Evolutionary conservation across 2,797 vertebrate species (phyloP), one percentile per base, ranked within the genome.

Genomic region (Falco peregrinus): DNA sequence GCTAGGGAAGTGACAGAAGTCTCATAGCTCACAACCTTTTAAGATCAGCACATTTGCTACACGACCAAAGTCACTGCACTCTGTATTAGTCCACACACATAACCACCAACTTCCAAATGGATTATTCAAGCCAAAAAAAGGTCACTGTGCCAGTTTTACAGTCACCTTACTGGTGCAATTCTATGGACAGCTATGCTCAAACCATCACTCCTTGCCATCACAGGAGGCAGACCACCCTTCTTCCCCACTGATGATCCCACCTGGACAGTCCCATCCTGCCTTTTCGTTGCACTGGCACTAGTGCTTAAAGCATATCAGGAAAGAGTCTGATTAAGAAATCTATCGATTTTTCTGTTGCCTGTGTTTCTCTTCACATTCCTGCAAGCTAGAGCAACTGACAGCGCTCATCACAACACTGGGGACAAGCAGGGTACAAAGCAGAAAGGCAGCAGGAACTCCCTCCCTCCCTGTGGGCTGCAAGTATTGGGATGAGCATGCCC

Each of bases 291-390:
- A 69, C 19, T 16, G 29, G 7, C 39, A 47, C 20, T 31, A 67
- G 19, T 1, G 3, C 61, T 80, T 64, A 80, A 77, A 83, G 63
- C 4, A 51, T 9, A 5, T 13, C 60, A 89, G 24, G 12, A 35
- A 64, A 33, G 14, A 73, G 13, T 3, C 64, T 16, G 10, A 4
- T 21, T 10, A 35, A 63, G 13, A 80, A 91, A 84, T 11, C 6
- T 33, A 8, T 2, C 0, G 0, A 1, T 17, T 63, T 48, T 67
- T 48, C 65, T 41, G 10, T 17, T 85, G 60, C 47, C 33, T 26
- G 11, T 13, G 25, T 29, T 37, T 84, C 63, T 60, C 82, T 43
- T 21, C 60, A 67, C 8, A 3, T 25, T 67, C 35, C n/a, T 68
- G 31, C 48, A 87, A 56, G 35, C 25, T 25, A 70, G 67, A 59